These are phyloP conservation scores for Microplitis deprimator DNA, from an alignment of 2,888 invertebrate species.

Conservation along the genomic window DNA sequence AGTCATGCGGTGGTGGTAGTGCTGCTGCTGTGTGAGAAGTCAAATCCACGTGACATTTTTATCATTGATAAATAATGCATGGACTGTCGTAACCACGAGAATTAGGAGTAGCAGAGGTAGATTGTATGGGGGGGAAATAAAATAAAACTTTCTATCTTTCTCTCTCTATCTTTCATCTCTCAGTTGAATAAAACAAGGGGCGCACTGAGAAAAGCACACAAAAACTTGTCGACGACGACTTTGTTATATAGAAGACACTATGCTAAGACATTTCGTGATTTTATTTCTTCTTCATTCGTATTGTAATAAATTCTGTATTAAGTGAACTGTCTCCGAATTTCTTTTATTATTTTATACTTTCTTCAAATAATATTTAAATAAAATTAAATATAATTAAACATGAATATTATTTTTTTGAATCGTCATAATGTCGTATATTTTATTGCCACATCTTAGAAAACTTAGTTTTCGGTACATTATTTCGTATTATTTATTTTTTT, in stretches of 20 bases:
- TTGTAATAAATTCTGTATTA: constrained; percentile 43
- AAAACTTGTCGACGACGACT: constrained; percentile 19
- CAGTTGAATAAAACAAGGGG: constrained; percentile 42
- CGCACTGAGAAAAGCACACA: constrained; percentile 17
- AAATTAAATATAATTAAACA: neutral
- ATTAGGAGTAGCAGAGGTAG: constrained; percentile 31
- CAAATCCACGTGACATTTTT: constrained; percentile 18
- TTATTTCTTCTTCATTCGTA: constrained; percentile 41
- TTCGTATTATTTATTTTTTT: neutral
- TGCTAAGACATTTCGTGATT: constrained; percentile 25
- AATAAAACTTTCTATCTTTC: neutral
- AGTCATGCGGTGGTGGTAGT: neutral
- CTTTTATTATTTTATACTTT: constrained; percentile 14
- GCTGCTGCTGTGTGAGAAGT: constrained; percentile 23
- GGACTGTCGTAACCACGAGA: constrained; percentile 28
- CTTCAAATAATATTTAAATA: constrained; percentile 14
- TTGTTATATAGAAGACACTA: constrained; percentile 18
- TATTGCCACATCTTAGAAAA: neutral
- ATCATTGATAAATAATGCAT: constrained; percentile 42
- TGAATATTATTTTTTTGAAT: neutral
- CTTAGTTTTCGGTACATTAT: neutral
- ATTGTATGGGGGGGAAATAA: constrained; percentile 6
- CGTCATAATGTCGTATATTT: neutral
- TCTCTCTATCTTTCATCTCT: constrained; percentile 6
- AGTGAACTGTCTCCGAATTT: constrained; percentile 24